Evolutionary conservation across 2,888 invertebrate genomes (phyloP), one percentile per base, ranked within the genome.

Genomic region (Cheilosia pagana): DNA sequence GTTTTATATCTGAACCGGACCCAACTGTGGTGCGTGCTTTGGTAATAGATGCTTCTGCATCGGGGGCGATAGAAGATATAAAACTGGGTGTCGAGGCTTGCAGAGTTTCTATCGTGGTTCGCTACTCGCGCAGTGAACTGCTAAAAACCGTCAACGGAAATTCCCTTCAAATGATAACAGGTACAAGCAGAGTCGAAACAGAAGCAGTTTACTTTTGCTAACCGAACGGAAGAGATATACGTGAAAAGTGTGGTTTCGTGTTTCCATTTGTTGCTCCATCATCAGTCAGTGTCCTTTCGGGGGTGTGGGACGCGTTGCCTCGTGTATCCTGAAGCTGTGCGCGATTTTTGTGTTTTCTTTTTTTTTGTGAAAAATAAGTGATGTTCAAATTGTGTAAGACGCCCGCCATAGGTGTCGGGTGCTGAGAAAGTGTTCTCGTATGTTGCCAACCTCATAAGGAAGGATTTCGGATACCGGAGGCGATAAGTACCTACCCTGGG

Each of bases 381-480:
- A 62, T 48, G 70, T 48, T 59, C 21, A 55, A 5, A 8, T 57
- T 28, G n/a, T 55, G 55, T 28, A n/a, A n/a, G 19, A 43, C 19
- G 10, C 41, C n/a, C 16, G 41, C 23, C 16, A 52, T 52, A 52
- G 53, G 60, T 68, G 60, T 60, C 68, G 52, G 14, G 53, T 62
- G 59, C 59, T 60, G 7, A 53, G 21, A 52, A 31, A 43, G 62
- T 53, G 62, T 60, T 45, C 52, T 19, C 31, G 57, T 52, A 19
- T 60, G 41, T 65, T 25, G 41, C 19, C 12, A 28, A 8, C 8
- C 65, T 43, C 59, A 59, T 45, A 63, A 53, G 35, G 19, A 59
- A 65, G 71, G 78, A 78, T 78, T 65, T 16, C 35, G 60, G 79
- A 74, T 74, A 71, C 50, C 57, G 23, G 59, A 68, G 79, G 67